Percentiles rank a stretch among this genome's conserved stretches.
Evolutionary conservation across 2,113 vertebrate genomes (phyloP).

Genomic region (Sander lucioperca): DNA sequence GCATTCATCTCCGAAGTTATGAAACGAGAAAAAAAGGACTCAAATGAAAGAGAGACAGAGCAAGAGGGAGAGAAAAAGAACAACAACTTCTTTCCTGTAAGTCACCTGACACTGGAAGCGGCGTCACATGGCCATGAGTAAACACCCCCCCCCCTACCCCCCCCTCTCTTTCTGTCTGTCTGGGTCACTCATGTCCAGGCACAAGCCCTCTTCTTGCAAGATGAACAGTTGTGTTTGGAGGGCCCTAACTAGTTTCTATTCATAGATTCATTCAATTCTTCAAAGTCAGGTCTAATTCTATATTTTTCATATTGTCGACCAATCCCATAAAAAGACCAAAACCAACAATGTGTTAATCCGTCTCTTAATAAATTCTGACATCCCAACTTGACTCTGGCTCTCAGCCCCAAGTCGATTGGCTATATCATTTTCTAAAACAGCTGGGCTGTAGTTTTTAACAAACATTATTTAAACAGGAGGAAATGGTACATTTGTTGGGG

Average conservation of each 20-base stretch:
- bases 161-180: constrained; percentile 17
- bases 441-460: background rate
- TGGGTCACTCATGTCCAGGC: constrained; percentile 29
- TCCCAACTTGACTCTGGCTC: background rate
- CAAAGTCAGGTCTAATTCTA: background rate
- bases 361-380: background rate
- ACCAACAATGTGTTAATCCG: background rate
- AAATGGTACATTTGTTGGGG: background rate
- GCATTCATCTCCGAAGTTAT: constrained; percentile 27
- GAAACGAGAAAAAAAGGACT: constrained; percentile 25
- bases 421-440: background rate
- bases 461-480: background rate
- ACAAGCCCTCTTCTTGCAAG: constrained; percentile 5
- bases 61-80: constrained; percentile 41
- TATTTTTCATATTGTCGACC: background rate
- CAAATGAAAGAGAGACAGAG: constrained; percentile 30
- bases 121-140: constrained; percentile 68
- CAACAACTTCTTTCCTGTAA: constrained; percentile 78
- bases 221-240: constrained; percentile 47
- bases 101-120: constrained; percentile 76
- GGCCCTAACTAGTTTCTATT: constrained; percentile 22
- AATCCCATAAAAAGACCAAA: constrained; percentile 1
- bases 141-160: constrained; percentile 64
- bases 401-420: background rate
- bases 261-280: constrained; percentile 11